phyloP scores from a whole-genome alignment of 2,888 invertebrate species.

The Xanthorhoe designata region DNA sequence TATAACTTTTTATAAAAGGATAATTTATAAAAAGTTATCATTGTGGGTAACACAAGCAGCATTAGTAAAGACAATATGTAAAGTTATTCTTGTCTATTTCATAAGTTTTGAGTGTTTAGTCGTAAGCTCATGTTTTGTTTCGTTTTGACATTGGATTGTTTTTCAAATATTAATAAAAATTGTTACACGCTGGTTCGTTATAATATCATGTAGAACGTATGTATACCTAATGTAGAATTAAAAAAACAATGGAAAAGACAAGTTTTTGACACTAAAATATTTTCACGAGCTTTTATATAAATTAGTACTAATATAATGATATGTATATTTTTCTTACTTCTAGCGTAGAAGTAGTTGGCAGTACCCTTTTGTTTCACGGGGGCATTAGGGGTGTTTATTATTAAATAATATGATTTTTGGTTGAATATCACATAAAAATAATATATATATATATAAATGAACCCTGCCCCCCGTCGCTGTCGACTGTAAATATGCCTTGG shows the following conservation, averaged over 20 bases:
- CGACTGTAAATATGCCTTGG: constrained; percentile 45
- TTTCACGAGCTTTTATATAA: constrained; percentile 82
- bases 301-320: constrained; percentile 66
- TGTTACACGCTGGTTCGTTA: constrained; percentile 57
- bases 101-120: constrained; percentile 72
- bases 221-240: constrained; percentile 63
- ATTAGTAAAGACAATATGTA: constrained; percentile 79
- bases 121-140: constrained; percentile 54
- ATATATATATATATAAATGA: not conserved
- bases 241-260: constrained; percentile 77
- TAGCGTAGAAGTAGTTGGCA: constrained; percentile 66
- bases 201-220: constrained; percentile 49
- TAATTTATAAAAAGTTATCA: constrained; percentile 34
- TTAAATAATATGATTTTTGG: not conserved
- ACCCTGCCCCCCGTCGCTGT: constrained; percentile 27
- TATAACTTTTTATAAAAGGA: constrained; percentile 16
- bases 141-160: constrained; percentile 64
- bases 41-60: constrained; percentile 70
- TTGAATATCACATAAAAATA: not conserved
- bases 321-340: constrained; percentile 83
- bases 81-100: constrained; percentile 57
- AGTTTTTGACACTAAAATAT: constrained; percentile 73
- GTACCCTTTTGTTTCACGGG: constrained; percentile 37
- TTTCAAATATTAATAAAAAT: constrained; percentile 40
- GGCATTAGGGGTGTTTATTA: constrained; percentile 20